These are phyloP conservation scores for Pedionomus torquatus DNA, from an alignment of 2,113 vertebrate species.

Conservation along the genomic window DNA sequence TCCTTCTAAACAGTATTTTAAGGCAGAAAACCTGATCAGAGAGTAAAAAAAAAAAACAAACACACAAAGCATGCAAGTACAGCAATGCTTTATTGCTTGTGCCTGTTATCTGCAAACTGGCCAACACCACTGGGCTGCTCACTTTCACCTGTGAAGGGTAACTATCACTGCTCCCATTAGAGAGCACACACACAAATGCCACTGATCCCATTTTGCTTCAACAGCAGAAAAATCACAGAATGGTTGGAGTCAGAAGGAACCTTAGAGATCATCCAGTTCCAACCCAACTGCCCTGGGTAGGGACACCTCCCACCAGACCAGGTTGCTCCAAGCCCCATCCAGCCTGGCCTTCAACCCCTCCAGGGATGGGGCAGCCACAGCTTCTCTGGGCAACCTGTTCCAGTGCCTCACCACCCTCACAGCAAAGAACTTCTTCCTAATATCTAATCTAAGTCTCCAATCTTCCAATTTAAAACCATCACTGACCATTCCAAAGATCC, in stretches of 20 bases:
- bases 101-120: neutral
- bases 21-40: neutral
- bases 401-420: too few species aligned
- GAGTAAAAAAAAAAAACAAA: neutral
- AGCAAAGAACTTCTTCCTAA: too few species aligned
- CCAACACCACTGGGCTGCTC: neutral
- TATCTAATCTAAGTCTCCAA: too few species aligned
- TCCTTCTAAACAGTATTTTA: neutral
- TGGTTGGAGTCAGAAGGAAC: too few species aligned
- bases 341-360: too few species aligned
- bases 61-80: neutral
- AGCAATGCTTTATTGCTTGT: neutral
- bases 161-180: neutral
- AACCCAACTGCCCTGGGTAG: too few species aligned
- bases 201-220: neutral
- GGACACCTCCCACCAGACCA: too few species aligned
- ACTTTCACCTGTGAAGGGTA: neutral
- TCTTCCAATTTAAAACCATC: too few species aligned
- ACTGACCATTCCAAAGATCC: neutral
- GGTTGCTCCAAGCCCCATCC: too few species aligned
- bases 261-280: too few species aligned
- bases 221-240: neutral
- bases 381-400: too few species aligned
- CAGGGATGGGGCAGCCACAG: too few species aligned
- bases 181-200: neutral